phyloP scores from a whole-genome alignment of 2,113 vertebrate genomes.

The Clarias batrachus region DNA sequence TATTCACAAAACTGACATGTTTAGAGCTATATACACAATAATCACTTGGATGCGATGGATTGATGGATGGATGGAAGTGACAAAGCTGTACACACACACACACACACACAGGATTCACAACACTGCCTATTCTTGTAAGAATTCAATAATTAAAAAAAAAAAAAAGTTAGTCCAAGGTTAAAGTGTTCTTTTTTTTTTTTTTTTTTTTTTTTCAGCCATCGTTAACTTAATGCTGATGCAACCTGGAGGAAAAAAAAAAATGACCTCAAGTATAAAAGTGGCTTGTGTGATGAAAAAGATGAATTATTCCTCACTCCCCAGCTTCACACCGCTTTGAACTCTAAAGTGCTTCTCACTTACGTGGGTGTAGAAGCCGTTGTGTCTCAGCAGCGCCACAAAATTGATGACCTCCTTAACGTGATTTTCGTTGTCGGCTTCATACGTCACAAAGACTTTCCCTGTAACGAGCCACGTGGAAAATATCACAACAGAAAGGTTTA shows the following conservation, averaged over 20 bases:
- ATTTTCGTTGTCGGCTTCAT: conserved; percentile 74
- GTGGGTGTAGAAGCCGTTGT: conserved; percentile 78
- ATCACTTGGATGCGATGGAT: too few relatives aligned
- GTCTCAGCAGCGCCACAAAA: conserved; percentile 75
- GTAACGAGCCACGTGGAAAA: neutral
- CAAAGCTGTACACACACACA: neutral
- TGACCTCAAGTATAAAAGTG: neutral
- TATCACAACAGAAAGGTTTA: neutral
- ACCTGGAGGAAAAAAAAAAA: neutral
- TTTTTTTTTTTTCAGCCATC: neutral
- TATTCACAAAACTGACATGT: too few relatives aligned
- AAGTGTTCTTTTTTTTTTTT: neutral
- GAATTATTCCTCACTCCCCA: neutral
- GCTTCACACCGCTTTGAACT: neutral
- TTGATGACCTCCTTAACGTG: conserved; percentile 79
- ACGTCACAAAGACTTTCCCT: conserved; percentile 78
- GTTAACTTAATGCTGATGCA: conserved; percentile 7
- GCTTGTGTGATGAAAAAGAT: neutral
- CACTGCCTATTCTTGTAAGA: neutral
- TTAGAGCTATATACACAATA: too few relatives aligned
- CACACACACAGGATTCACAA: neutral
- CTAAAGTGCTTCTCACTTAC: conserved; percentile 54
- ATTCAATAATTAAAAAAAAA: neutral
- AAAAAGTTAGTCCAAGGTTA: neutral
- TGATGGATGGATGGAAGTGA: too few relatives aligned